These are phyloP conservation scores for Phyllotis vaccarum DNA, from an alignment of 2,797 vertebrate genomes.

Conservation along the genomic window DNA sequence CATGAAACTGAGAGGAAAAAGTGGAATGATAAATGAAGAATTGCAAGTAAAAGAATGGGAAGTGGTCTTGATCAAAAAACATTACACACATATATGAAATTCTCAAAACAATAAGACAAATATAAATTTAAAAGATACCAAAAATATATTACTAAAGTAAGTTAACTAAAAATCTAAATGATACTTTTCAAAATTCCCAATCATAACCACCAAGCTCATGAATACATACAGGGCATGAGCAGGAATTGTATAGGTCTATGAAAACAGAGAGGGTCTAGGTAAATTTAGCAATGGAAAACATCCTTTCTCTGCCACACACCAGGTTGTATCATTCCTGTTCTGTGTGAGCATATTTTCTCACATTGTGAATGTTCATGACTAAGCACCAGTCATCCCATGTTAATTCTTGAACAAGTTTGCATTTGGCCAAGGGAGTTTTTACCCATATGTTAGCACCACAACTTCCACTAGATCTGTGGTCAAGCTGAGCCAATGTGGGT, in stretches of 20 bases:
- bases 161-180: not conserved
- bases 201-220: not conserved
- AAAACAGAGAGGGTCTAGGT: not conserved
- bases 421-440: not conserved
- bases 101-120: not conserved
- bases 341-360: not conserved
- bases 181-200: not conserved
- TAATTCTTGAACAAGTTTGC: not conserved
- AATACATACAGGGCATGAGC: not conserved
- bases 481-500: not conserved
- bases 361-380: not conserved
- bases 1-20: not conserved
- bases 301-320: not conserved
- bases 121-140: not conserved
- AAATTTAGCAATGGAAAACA: not conserved
- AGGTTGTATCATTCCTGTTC: not conserved
- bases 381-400: not conserved
- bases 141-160: not conserved
- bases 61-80: not conserved
- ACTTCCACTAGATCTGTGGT: not conserved
- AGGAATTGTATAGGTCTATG: not conserved
- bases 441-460: no score
- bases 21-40: not conserved
- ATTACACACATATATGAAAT: not conserved
- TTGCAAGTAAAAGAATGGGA: not conserved